Evolutionary conservation across 1,140 invertebrate genomes (phyloP), one percentile per base, ranked within the genome.

Genomic region (Paramacrobiotus metropolitanus): DNA sequence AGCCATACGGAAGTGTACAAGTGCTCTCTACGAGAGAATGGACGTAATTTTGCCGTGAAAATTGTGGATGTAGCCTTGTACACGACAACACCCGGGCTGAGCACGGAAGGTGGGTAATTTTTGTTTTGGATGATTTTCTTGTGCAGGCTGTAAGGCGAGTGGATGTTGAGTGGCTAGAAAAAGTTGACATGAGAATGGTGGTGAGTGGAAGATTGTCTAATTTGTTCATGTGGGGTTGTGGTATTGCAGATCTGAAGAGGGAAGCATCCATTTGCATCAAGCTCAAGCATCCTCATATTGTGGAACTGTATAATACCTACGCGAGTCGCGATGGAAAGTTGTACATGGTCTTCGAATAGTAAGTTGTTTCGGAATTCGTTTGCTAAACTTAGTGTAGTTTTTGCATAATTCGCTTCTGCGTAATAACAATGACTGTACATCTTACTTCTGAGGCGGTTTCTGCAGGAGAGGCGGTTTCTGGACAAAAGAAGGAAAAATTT

Each of bases 261-360:
- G 93, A 97, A 75, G 91, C 92, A 29, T 94, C 89, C 74, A 94
- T 97, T 79, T 97, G 92, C 75, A 92, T 96, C 73, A 91, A 94
- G 85, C 75, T 98, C 65, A 97, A 97, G 73, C 93, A 98, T 78
- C 89, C 89, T 2, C 92, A 96, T 74, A 96, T 98, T 65, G 91
- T 95, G 59, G 92, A 97, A 74, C 79, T 98, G 30, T 75, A 95
- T 62, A 93, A 98, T 75, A 97, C 92, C 0, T 97, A 97, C 79
- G 48, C 48, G 4, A 93, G 89, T 63, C 94, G 91, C 4, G 91
- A 95, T 75, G 92, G 92, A 68, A 93, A 95, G 84, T 79, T 98
- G 1, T 96, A 95, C 72, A 95, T 97, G 92, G 89, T 97, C 64
- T 96, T 96, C 77, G 92, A 97, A 82, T 93, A 89, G 92, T 96